Conservation (phyloP, 2,888 invertebrate species). For the Octonoba sinensis region DNA sequence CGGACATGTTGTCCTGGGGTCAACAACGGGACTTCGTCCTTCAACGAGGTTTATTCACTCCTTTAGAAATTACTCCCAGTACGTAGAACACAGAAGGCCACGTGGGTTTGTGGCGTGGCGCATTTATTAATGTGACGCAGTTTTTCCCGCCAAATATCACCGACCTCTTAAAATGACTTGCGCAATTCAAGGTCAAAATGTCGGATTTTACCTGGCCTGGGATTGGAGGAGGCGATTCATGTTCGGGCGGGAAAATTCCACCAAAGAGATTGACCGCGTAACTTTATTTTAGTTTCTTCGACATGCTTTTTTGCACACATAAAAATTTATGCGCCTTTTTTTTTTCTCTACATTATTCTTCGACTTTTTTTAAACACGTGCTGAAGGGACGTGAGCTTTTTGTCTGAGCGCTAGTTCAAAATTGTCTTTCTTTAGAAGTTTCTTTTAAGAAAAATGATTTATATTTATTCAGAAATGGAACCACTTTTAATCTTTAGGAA, state of each 20-base stretch:
- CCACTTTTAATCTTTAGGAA: too few relatives aligned
- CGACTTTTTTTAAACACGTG: too few relatives aligned
- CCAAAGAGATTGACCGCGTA: neutral
- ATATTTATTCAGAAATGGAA: too few relatives aligned
- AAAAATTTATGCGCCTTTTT: too few relatives aligned
- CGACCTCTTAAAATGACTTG: neutral
- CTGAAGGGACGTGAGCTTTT: too few relatives aligned
- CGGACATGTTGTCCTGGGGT: conserved; percentile 1
- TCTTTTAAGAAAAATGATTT: too few relatives aligned
- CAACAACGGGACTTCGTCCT: conserved; percentile 37
- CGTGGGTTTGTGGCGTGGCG: conserved; percentile 10
- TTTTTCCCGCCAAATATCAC: conserved; percentile 45
- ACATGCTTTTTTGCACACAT: too few relatives aligned
- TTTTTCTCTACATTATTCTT: too few relatives aligned
- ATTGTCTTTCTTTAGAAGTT: too few relatives aligned
- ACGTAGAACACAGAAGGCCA: conserved; percentile 20
- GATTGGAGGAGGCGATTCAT: neutral
- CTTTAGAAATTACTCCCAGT: neutral
- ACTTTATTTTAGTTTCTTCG: too few relatives aligned
- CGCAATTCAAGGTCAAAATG: conserved; percentile 38
- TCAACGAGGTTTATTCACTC: conserved; percentile 29
- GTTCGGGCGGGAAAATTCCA: neutral
- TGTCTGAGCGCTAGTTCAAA: too few relatives aligned
- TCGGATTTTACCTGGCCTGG: neutral
- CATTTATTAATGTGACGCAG: conserved; percentile 7